Evolutionary conservation across 2,797 vertebrate species (phyloP), one percentile per base, ranked within the genome.

Genomic region (Ambastaia sidthimunki): DNA sequence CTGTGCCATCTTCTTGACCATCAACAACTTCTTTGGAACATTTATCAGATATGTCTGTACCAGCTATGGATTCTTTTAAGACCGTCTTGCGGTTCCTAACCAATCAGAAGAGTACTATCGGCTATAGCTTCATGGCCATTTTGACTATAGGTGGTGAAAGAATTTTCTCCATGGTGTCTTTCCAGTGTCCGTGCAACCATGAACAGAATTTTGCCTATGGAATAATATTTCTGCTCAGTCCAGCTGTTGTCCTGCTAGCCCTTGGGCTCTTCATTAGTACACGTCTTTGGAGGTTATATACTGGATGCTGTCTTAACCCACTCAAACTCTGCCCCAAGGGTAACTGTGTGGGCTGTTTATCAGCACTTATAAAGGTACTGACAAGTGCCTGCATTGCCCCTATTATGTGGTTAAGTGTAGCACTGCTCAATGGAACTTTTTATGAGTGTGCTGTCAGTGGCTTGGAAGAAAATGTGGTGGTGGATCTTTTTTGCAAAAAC

Each of bases 381-480:
- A 80, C 89, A 4, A 93, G 91, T 0, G 95, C 96, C 0, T 87
- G 95, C 52, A 92, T 97, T 75, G 94, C 96, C 0, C 96, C 97
- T 0, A 67, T 95, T 44, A 98, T 98, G 95, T 98, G 97, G 97
- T 93, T 98, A 69, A 95, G 92, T 0, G 95, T 97, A 88, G 96
- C 96, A 75, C 88, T 98, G 86, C 96, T 98, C 83, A 97, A 97
- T 0, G 97, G 95, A 19, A 95, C 94, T 2, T 98, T 97, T 80
- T 98, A 97, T 0, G 95, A 97, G 84, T 98, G 97, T 84, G 96
- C 96, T 0, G 93, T 98, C 90, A 98, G 96, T 0, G 97, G 97
- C 1, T 88, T 96, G 0, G 83, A 94, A 5, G 91, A 93, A 0
- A 89, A 90, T 60, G 0, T 88, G 52, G 91, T 96, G 74, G 87